These are phyloP conservation scores for Rhagophthalmus giganteus DNA, from an alignment of 2,888 invertebrate genomes.

Conservation along the genomic window DNA sequence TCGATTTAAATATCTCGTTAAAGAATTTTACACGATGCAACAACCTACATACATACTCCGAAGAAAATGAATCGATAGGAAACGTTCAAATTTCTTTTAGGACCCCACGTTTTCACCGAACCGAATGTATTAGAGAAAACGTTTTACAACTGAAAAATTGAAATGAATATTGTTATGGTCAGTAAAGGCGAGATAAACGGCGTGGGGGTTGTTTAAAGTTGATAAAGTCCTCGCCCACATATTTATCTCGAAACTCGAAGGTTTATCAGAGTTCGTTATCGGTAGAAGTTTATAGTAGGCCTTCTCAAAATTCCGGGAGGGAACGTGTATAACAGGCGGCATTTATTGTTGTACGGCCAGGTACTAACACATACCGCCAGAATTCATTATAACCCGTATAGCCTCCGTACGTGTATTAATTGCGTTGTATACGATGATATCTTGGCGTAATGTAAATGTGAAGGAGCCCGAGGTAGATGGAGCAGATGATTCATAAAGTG, in stretches of 20 bases:
- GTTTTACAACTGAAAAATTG: no score
- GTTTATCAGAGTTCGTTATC: conserved; percentile 8
- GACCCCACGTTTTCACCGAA: no score
- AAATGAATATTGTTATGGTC: no score
- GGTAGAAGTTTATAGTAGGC: background rate
- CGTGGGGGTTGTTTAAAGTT: no score
- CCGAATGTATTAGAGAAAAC: no score
- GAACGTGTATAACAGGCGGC: conserved; percentile 14
- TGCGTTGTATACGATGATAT: conserved; percentile 20
- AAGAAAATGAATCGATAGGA: no score
- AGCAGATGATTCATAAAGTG: conserved; percentile 31
- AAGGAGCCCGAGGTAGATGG: conserved; percentile 31
- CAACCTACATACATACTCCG: no score
- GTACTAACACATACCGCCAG: conserved; percentile 10
- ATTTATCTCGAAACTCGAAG: conserved; percentile 4
- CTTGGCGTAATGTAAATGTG: conserved; percentile 16
- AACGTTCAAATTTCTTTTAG: no score
- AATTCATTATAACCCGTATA: conserved; percentile 24
- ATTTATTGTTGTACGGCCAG: conserved; percentile 9
- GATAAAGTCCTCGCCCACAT: conserved; percentile 1
- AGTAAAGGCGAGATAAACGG: background rate
- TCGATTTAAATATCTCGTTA: no score
- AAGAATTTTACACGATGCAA: no score
- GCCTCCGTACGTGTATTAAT: conserved; percentile 12
- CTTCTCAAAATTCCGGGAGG: conserved; percentile 14